Evolutionary conservation across 2,113 vertebrate genomes (phyloP).

Genomic region (Acrocephalus kingi): DNA sequence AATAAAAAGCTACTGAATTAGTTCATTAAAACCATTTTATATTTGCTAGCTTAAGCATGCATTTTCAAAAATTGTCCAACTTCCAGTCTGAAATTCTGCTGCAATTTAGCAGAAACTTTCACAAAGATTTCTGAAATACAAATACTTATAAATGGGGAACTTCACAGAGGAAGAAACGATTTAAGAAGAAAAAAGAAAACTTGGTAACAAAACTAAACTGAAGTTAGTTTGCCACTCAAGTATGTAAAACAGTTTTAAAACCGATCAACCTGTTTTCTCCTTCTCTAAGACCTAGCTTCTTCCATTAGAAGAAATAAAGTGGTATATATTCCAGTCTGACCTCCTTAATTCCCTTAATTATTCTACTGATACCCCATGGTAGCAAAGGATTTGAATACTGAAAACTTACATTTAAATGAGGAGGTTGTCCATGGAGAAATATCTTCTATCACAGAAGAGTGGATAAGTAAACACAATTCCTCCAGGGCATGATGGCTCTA

Average conservation of each 20-base stretch:
- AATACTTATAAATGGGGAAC: background rate
- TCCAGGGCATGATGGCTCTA: background rate
- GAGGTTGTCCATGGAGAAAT: background rate
- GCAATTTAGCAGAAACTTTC: background rate
- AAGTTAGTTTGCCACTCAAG: background rate
- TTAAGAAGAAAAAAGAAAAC: background rate
- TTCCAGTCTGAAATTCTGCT: background rate
- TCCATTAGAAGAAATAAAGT: background rate
- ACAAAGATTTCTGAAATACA: background rate
- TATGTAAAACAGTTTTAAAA: background rate
- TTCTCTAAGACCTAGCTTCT: background rate
- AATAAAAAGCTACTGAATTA: background rate
- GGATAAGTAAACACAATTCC: background rate
- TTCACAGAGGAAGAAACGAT: background rate
- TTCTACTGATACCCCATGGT: background rate
- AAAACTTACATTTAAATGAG: background rate
- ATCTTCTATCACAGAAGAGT: background rate
- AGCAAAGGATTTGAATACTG: background rate
- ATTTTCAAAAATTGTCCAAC: background rate
- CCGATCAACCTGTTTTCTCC: background rate
- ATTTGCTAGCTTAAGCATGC: background rate
- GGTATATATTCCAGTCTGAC: background rate
- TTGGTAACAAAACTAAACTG: background rate
- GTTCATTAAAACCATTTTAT: background rate
- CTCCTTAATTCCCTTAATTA: background rate